Evolutionary conservation across 2,797 vertebrate genomes (phyloP), one percentile per base, ranked within the genome.

Genomic region (Trichosurus vulpecula): DNA sequence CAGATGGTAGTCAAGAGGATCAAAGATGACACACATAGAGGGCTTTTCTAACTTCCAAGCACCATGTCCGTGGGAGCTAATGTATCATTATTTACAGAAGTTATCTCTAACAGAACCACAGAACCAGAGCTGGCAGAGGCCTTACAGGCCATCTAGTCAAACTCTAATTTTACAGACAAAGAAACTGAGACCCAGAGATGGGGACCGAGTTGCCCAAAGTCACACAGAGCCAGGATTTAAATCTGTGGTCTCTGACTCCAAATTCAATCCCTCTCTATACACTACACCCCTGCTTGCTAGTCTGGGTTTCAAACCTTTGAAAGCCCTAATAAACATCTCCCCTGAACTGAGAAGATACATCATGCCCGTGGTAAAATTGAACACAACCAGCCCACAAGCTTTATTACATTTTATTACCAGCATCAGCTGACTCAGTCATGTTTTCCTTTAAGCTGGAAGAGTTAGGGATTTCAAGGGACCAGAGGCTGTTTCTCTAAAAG

Each of bases 391-490:
- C 95, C 91, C 57, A 19, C 93, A 61, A 94, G 91, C 91, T 53
- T 56, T 95, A 61, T 93, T 97, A 81, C 0, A 52, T 98, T 97
- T 97, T 97, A 94, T 96, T 95, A 53, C 10, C 35, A 52, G 4
- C 92, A 52, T 91, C 96, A 96, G 51, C 74, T 97, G 89, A 87
- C 94, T 97, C 51, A 94, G 89, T 81, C 91, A 29, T 74, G 61
- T 93, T 89, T 98, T 96, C 93, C 96, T 97, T 97, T 93, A 89
- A 97, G 97, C 95, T 95, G 93, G 91, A 97, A 96, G 52, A 96
- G 96, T 97, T 98, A 97, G 94, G 81, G 52, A 97, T 98, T 98
- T 54, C 94, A 95, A 97, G 93, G 93, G 96, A 96, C 96, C 97
- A 97, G 95, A 90, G 98, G 97, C 91, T 95, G 58, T 55, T 95